Evolutionary conservation across 2,113 vertebrate genomes (phyloP).

Genomic region (Naja naja): DNA sequence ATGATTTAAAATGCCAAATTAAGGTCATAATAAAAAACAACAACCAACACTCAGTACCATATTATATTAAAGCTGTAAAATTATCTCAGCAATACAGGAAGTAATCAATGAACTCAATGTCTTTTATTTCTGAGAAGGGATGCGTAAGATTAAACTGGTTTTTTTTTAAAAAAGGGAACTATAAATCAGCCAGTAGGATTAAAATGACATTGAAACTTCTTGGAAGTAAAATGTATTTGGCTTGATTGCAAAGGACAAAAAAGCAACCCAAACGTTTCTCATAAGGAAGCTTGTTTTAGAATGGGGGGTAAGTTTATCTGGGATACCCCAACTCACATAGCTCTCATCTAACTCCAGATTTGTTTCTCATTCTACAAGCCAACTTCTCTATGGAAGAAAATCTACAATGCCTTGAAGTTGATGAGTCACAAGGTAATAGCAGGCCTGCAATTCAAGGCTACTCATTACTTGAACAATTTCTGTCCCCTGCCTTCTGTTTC

Average conservation of each 20-base stretch:
- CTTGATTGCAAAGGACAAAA: not conserved
- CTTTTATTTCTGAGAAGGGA: not conserved
- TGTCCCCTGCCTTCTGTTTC: not conserved
- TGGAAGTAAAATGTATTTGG: not conserved
- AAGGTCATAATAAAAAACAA: not conserved
- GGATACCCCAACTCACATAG: not conserved
- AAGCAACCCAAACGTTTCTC: not conserved
- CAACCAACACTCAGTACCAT: not conserved
- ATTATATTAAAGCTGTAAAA: not conserved
- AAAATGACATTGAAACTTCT: not conserved
- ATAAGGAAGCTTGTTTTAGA: not conserved
- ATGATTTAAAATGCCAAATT: not conserved
- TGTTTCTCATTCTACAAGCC: not conserved
- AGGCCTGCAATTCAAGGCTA: not conserved
- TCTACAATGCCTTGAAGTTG: not conserved
- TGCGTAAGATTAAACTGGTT: not conserved
- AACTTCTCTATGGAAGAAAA: not conserved
- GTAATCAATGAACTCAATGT: not conserved
- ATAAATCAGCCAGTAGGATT: not conserved
- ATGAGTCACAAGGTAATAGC: not conserved
- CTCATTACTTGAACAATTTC: not conserved
- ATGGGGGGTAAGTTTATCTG: not conserved
- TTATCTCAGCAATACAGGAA: not conserved
- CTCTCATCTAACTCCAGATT: not conserved
- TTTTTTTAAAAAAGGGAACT: not conserved